Conservation (phyloP, 2,797 vertebrate genomes). For the Capromys pilorides region DNA sequence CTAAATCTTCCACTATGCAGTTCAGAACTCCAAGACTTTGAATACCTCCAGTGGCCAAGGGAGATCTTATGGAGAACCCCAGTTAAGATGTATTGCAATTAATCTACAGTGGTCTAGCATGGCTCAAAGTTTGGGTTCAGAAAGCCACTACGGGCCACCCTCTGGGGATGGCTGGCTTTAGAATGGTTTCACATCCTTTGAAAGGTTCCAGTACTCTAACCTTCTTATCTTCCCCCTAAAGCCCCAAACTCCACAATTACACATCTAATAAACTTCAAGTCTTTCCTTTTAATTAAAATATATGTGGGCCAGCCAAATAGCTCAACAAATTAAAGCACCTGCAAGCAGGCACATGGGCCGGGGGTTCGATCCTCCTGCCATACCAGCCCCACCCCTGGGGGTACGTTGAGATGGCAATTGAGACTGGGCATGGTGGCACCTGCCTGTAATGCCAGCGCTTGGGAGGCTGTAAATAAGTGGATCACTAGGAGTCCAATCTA, state of each 20-base stretch:
- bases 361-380: too few species aligned
- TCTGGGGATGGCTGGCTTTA: not conserved
- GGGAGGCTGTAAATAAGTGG: too few species aligned
- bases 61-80: not conserved
- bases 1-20: not conserved
- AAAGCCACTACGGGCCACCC: not conserved
- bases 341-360: too few species aligned
- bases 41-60: not conserved
- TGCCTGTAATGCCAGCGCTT: too few species aligned
- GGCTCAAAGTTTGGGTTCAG: not conserved
- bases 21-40: not conserved
- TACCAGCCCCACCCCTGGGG: too few species aligned
- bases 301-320: not conserved
- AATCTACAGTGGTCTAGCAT: not conserved
- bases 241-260: not conserved
- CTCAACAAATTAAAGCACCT: too few species aligned
- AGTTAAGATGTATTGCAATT: not conserved
- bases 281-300: conserved; percentile 42
- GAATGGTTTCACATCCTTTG: not conserved
- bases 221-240: not conserved
- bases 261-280: conserved; percentile 1
- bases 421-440: too few species aligned
- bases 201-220: not conserved
- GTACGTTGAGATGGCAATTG: too few species aligned
- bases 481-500: too few species aligned